phyloP scores from a whole-genome alignment of 2,888 invertebrate species.

The Aelia acuminata region DNA sequence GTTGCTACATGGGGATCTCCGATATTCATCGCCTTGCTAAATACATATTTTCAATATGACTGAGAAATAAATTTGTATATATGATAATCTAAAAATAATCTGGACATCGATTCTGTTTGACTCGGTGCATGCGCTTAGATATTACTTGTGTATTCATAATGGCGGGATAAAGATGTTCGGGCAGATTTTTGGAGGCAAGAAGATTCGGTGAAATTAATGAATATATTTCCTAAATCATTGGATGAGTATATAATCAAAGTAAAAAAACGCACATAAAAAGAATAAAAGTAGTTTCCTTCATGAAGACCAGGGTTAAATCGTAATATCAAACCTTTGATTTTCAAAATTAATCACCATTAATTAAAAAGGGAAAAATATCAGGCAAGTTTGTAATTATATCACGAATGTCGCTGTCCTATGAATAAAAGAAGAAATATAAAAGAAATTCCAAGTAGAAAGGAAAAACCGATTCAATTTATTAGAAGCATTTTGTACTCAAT shows the following conservation, averaged over 20 bases:
- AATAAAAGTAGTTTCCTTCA: too few species aligned
- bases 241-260: too few species aligned
- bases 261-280: too few species aligned
- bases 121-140: neutral
- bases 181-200: neutral
- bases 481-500: neutral
- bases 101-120: neutral
- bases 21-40: neutral
- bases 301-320: too few species aligned
- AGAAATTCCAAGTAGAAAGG: neutral
- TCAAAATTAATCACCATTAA: too few species aligned
- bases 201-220: too few species aligned
- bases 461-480: neutral
- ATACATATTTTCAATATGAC: neutral
- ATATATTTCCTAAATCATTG: too few species aligned
- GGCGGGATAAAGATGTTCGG: neutral
- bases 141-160: neutral
- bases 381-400: neutral
- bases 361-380: neutral
- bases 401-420: neutral
- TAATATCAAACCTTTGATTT: too few species aligned
- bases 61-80: neutral
- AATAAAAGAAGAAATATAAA: neutral
- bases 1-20: neutral
- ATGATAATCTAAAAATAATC: slow-evolving; percentile 15